Base-by-base conservation (phyloP, 2,888 invertebrate species). In the Tridacna gigas region DNA sequence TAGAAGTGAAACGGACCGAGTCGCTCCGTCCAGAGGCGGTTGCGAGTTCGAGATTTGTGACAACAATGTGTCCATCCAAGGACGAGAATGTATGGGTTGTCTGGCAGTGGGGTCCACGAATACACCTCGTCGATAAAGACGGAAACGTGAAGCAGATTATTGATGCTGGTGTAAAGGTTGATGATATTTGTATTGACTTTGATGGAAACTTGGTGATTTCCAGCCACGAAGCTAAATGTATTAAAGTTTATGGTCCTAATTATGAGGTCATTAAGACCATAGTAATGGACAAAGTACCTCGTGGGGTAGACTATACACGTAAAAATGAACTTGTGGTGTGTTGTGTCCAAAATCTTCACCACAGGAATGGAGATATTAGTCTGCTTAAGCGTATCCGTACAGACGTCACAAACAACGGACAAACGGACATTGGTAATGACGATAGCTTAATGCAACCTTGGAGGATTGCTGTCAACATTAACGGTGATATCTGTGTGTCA, bases 401-500 rank as follows among this genome's bases (percentile, higher is more conserved):
- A 15, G 80, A 80, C 37, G 45, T 28, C 12, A 76, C 73, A 12
- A 75, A 37, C 22, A 77, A 83, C 22, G 61, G 7, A 13, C 48
- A 73, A 2, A 22, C 48, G 11, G 22, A 22, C n/a, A 71, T 61
- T 22, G 65, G 77, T 26, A 65, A 61, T 18, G 48, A 74, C 45
- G 79, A 67, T 25, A 48, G 74, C 25, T 74, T 88, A 13, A 66
- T 88, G 18, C 88, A 88, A 60, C 86, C 83, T 15, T 88, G 90
- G 84, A 81, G 89, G 61, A 79, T 90, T 12, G 89, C 89, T 15
- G 88, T 91, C 3, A 90, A 90, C 73, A 79, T 89, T 63, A 90
- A 89, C 69, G 90, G 89, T 18, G 90, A 90, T 66, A 89, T 90
- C 4, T 90, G 90, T 76, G 88, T 90, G 12, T 88, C 89, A 18